A percentile compares a stretch with the other conserved stretches of the same genome.
Evolutionary conservation across 2,113 vertebrate genomes (phyloP).

Genomic region (Macroglossus sobrinus): DNA sequence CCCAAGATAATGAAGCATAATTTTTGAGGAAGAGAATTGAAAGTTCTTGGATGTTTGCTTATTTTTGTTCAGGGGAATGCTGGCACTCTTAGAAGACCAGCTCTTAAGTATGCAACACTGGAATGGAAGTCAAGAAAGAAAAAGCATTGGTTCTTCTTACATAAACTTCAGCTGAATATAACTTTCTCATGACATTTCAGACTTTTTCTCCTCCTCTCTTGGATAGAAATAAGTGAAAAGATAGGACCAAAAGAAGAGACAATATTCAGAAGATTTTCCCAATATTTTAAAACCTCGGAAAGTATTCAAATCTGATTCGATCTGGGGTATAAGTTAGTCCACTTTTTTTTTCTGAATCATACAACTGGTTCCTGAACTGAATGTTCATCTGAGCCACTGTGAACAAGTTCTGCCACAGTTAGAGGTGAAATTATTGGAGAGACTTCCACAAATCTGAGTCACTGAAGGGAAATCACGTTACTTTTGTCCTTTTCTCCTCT

Average conservation of each 20-base stretch:
- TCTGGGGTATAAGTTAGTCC: conserved; percentile 27
- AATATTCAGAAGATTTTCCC: conserved; percentile 40
- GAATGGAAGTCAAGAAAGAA: conserved; percentile 44
- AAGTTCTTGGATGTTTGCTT: conserved; percentile 50
- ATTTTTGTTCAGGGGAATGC: conserved; percentile 51
- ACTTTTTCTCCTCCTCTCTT: background rate
- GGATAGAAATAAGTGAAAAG: conserved; percentile 44
- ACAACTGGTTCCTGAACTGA: conserved; percentile 52
- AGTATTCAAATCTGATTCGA: conserved; percentile 32
- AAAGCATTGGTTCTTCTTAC: conserved; percentile 47
- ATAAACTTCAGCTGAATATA: conserved; percentile 44
- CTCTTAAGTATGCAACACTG: background rate
- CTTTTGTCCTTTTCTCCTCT: conserved; percentile 67
- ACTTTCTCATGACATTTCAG: conserved; percentile 51
- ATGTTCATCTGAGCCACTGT: conserved; percentile 55
- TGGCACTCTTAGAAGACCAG: conserved; percentile 25
- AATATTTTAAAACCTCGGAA: conserved; percentile 49
- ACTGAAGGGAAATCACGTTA: conserved; percentile 67
- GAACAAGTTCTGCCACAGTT: conserved; percentile 52
- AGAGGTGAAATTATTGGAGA: conserved; percentile 70
- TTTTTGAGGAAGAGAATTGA: conserved; percentile 53
- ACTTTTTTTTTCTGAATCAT: background rate
- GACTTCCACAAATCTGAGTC: conserved; percentile 68
- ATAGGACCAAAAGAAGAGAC: conserved; percentile 1
- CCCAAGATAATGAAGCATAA: conserved; percentile 52